A percentile compares a stretch with the other conserved stretches of the same genome.
These are phyloP conservation scores for Plestiodon gilberti DNA, from an alignment of 2,113 vertebrate species.

Conservation along the genomic window DNA sequence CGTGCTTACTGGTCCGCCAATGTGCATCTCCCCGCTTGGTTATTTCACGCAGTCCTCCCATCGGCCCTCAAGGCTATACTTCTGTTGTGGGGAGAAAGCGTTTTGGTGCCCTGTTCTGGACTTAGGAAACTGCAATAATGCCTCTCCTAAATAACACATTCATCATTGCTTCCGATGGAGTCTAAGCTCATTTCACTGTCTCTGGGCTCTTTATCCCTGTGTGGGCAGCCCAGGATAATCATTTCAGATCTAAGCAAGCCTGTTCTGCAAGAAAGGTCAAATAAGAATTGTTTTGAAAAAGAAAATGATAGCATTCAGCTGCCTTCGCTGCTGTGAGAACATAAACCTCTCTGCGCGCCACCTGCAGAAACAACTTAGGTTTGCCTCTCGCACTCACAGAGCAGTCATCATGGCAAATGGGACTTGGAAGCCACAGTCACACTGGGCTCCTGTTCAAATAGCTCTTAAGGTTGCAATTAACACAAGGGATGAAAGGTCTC, in stretches of 20 bases:
- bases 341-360: conserved; percentile 56
- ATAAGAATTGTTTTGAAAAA: background rate
- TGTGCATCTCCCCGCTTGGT: no score
- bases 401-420: conserved; percentile 81
- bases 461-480: conserved; percentile 80
- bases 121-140: background rate
- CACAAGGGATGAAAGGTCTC: conserved; percentile 81
- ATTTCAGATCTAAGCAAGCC: background rate
- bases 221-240: background rate
- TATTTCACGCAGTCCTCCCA: background rate
- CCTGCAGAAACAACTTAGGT: conserved; percentile 73
- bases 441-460: conserved; percentile 86
- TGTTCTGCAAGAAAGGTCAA: conserved; percentile 12
- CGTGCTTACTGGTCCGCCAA: no score
- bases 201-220: background rate
- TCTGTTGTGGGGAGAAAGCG: background rate
- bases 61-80: background rate
- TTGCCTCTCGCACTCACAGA: conserved; percentile 73
- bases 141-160: background rate
- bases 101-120: background rate
- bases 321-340: conserved; percentile 34
- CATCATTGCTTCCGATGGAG: background rate
- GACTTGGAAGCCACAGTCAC: conserved; percentile 81
- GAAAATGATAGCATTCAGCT: conserved; percentile 32
- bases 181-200: background rate